These are phyloP conservation scores for Trematomus bernacchii DNA, from an alignment of 2,797 vertebrate species.

Conservation along the genomic window DNA sequence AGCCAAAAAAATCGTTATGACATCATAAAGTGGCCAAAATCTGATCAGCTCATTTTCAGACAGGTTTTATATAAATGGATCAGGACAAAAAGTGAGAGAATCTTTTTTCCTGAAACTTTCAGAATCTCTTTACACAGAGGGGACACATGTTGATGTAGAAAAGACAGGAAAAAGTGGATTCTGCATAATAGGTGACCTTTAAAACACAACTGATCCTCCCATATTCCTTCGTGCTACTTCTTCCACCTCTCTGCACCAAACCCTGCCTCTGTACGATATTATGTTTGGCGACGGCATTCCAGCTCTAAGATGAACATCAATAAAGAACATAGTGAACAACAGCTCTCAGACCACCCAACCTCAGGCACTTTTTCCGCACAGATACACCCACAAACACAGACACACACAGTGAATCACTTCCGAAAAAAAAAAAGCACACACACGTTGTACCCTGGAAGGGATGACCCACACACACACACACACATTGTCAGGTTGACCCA, in stretches of 20 bases:
- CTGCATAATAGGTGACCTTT: no score
- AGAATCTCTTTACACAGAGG: no score
- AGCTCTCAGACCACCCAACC: conserved; percentile 46
- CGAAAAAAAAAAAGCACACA: conserved; percentile 55
- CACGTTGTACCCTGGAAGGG: conserved; percentile 19
- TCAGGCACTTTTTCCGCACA: conserved; percentile 41
- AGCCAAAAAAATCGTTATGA: no score
- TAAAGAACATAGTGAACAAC: conserved; percentile 50
- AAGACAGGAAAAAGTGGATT: no score
- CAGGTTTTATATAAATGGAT: no score
- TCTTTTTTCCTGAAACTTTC: no score
- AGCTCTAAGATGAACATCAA: conserved; percentile 48
- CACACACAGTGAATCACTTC: conserved; percentile 37
- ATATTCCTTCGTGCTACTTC: not conserved
- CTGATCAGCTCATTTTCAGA: no score
- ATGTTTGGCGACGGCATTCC: conserved; percentile 42
- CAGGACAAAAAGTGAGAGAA: no score
- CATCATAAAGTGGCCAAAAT: no score
- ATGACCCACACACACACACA: conserved; percentile 27
- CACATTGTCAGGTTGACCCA: conserved; percentile 55
- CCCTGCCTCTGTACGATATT: conserved; percentile 17
- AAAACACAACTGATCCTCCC: conserved; percentile 8
- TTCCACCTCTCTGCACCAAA: conserved; percentile 16
- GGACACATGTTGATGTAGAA: no score
- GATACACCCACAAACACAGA: conserved; percentile 56